Evolutionary conservation across 35 echinoderm and acorn worm species (phyloP), one percentile per base, ranked within the genome.

Genomic region (Acanthaster planci): DNA sequence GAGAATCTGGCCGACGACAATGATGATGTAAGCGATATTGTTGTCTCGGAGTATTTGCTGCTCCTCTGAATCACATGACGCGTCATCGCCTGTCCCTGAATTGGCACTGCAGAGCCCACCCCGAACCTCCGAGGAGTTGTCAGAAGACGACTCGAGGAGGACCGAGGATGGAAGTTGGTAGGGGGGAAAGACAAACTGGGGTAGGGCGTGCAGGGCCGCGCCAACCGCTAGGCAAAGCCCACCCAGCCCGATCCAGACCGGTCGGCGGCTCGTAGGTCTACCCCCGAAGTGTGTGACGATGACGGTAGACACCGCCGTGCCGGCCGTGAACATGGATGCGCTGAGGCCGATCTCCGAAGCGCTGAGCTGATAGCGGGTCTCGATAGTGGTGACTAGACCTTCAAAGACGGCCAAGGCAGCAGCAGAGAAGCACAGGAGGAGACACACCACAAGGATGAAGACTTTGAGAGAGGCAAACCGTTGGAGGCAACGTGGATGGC

Each of bases 241-340:
- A 15, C 87, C 79, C 8, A 40, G 9, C 0, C 59, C 87, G 23
- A 90, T 76, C 87, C 87, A 90, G 14, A 60, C 29, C 21, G 87
- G 87, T 23, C 87, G 87, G 31, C 75, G 60, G 37, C 87, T 90
- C 22, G 53, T 54, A 12, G 64, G 52, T 51, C 68, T 59, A 8
- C 87, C 80, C 7, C 87, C 87, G 77, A 90, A 36, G 53, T 90
- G 79, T 31, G 80, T 67, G 19, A 90, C 80, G 56, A 82, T 51
- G 10, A 90, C 37, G 36, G 80, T 84, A 39, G 60, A 27, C 1
- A 75, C 36, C 1, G 83, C 51, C 12, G 29, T 76, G 1, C 87
- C 87, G 14, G 37, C 81, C 31, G 81, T 59, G 30, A 57, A 81
- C 79, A 83, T 83, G 8, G 81, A 83, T 1, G 81, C 30, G 1